phyloP scores from a whole-genome alignment of 2,888 invertebrate genomes.

The Pristionchus maxplancki region DNA sequence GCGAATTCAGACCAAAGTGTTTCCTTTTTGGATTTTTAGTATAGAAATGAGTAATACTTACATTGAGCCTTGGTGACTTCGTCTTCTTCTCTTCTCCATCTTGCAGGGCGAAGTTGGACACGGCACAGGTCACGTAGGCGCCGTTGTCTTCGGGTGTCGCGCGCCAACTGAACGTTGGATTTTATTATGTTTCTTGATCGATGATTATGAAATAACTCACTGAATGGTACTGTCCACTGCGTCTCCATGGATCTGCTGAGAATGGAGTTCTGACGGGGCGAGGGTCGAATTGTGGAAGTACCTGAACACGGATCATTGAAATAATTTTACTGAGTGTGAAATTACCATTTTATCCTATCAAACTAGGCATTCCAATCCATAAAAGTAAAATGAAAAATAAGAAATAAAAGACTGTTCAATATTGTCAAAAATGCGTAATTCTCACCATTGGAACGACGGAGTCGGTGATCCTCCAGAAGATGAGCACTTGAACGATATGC shows the following conservation, averaged over 20 bases:
- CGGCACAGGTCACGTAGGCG: conserved; percentile 68
- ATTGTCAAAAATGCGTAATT: not conserved
- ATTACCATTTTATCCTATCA: not conserved
- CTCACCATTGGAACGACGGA: conserved; percentile 65
- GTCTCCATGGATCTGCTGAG: conserved; percentile 56
- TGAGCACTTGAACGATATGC: conserved; percentile 70
- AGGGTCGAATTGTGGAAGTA: conserved; percentile 59
- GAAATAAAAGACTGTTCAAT: not conserved
- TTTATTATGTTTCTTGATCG: not conserved
- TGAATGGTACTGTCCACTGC: conserved; percentile 61
- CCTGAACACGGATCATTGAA: no score
- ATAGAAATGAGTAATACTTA: conserved; percentile 51
- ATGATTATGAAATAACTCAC: conserved; percentile 53
- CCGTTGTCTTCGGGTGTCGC: conserved; percentile 71
- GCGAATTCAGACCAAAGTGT: not conserved
- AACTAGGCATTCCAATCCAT: no score
- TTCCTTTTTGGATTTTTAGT: not conserved
- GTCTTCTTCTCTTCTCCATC: conserved; percentile 60
- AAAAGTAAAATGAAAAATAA: not conserved
- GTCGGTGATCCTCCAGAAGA: conserved; percentile 74
- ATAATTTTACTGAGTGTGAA: not conserved
- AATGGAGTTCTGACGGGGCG: conserved; percentile 54
- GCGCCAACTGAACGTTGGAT: conserved; percentile 62
- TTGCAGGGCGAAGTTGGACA: conserved; percentile 70
- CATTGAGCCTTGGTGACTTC: conserved; percentile 67